These are phyloP conservation scores for Phoxinus phoxinus DNA, from an alignment of 2,113 vertebrate genomes.

Conservation along the genomic window DNA sequence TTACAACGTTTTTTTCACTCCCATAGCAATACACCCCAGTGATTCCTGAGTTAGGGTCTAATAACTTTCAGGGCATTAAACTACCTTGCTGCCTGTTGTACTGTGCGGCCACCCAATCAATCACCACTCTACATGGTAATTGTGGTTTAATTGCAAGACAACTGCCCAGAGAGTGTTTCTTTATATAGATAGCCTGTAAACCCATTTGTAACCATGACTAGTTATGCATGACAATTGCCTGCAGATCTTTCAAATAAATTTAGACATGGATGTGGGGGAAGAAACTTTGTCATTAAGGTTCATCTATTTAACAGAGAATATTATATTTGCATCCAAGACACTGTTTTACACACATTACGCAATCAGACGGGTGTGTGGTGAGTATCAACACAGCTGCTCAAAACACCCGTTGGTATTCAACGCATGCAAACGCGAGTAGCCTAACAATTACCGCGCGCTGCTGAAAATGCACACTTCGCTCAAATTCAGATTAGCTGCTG, in stretches of 20 bases:
- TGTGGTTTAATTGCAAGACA: conserved; percentile 54
- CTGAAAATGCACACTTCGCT: conserved; percentile 11
- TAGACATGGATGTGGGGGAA: conserved; percentile 32
- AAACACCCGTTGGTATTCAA: conserved; percentile 25
- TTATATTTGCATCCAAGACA: conserved; percentile 48
- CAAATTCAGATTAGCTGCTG: conserved; percentile 12
- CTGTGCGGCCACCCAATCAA: conserved; percentile 31
- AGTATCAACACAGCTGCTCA: conserved; percentile 1
- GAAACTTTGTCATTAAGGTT: conserved; percentile 48
- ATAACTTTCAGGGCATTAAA: conserved; percentile 42
- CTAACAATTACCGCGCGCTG: neutral
- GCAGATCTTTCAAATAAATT: conserved; percentile 39
- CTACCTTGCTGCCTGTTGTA: conserved; percentile 44
- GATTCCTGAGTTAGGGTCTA: conserved; percentile 49
- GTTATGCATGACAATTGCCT: conserved; percentile 38
- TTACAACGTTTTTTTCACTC: neutral
- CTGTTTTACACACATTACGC: conserved; percentile 31
- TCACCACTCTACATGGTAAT: conserved; percentile 42
- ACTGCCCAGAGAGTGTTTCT: conserved; percentile 42
- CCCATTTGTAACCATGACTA: conserved; percentile 39
- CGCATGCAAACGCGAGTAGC: neutral
- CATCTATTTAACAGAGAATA: conserved; percentile 51
- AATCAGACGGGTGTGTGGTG: neutral
- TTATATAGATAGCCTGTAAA: conserved; percentile 50
- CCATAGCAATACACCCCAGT: neutral